Percentiles rank a stretch among this genome's conserved stretches.
phyloP scores from a whole-genome alignment of 2,113 vertebrate genomes.

The Rhea pennata region DNA sequence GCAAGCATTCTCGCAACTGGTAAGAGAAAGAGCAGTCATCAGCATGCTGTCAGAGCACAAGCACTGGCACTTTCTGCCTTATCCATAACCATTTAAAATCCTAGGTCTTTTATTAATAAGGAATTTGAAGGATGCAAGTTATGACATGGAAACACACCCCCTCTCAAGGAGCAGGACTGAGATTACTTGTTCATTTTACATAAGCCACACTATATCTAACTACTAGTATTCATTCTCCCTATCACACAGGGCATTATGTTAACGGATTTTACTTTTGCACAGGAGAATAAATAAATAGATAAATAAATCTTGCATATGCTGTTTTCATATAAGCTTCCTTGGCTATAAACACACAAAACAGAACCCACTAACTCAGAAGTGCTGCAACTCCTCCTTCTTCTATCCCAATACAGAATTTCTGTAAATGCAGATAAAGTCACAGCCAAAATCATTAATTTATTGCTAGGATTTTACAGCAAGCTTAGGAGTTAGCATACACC shows the following conservation, averaged over 20 bases:
- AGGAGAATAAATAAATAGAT: not conserved
- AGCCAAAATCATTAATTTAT: not conserved
- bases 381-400: not conserved
- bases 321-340: not conserved
- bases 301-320: not conserved
- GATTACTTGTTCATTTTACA: constrained; percentile 43
- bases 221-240: not conserved
- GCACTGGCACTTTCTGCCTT: not conserved
- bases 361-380: not conserved
- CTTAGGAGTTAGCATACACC: not conserved
- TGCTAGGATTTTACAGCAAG: not conserved
- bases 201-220: not conserved
- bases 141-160: constrained; percentile 58
- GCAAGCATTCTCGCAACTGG: constrained; percentile 44
- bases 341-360: not conserved
- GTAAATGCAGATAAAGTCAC: not conserved
- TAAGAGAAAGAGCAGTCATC: not conserved
- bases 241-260: not conserved
- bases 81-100: constrained; percentile 51
- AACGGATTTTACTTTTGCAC: not conserved
- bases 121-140: constrained; percentile 62
- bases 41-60: constrained; percentile 10
- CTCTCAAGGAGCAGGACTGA: constrained; percentile 1
- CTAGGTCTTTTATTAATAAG: constrained; percentile 43
- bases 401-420: not conserved